Conservation (phyloP, 1,140 invertebrate genomes). For the Propsilocerus akamusi region DNA sequence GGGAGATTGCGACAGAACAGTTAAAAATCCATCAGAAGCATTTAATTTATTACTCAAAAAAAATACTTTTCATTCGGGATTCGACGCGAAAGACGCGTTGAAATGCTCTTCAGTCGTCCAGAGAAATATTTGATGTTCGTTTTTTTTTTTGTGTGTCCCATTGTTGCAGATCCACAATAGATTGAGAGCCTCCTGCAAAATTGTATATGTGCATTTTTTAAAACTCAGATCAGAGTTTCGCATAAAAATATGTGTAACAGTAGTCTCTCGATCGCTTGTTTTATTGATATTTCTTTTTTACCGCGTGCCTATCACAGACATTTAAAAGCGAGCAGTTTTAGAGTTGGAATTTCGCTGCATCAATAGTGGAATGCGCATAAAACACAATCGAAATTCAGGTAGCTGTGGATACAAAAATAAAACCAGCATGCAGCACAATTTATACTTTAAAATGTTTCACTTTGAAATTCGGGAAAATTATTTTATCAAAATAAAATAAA, state of each 20-base stretch:
- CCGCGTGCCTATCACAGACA: neutral
- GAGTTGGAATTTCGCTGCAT: neutral
- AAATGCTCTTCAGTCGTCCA: too few relatives aligned
- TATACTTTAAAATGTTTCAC: too few relatives aligned
- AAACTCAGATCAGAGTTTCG: neutral
- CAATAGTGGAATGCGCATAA: neutral
- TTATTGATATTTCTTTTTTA: slow-evolving; percentile 1
- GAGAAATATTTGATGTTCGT: neutral
- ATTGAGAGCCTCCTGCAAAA: neutral
- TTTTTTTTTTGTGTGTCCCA: neutral
- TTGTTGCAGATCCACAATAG: neutral
- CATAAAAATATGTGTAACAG: neutral
- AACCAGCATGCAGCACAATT: too few relatives aligned
- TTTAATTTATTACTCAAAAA: slow-evolving; percentile 1
- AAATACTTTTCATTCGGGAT: too few relatives aligned
- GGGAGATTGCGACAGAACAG: neutral
- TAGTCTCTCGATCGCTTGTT: neutral
- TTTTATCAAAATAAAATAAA: slow-evolving; percentile 1
- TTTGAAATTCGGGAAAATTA: neutral
- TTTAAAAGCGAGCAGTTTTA: neutral
- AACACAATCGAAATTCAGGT: slow-evolving; percentile 3
- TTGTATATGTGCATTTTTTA: neutral
- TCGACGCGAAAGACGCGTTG: too few relatives aligned
- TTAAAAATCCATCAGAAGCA: slow-evolving; percentile 3
- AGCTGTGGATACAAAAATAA: too few relatives aligned